Base-by-base conservation (phyloP, 1,140 invertebrate species). In the Tachypleus tridentatus region DNA sequence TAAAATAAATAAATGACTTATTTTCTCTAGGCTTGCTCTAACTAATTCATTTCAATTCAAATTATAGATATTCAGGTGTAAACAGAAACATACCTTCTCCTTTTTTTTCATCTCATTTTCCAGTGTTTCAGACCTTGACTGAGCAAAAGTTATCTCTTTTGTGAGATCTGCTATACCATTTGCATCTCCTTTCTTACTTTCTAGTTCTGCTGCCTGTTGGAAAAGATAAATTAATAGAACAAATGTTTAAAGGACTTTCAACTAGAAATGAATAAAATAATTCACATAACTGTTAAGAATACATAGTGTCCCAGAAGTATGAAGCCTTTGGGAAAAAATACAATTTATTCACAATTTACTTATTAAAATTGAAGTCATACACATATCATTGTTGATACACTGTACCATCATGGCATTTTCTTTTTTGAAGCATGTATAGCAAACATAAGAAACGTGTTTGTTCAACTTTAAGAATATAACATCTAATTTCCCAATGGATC, bases 41-140 rank as follows among this genome's bases (percentile, higher is more conserved):
- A 48, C 47, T n/a, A 11, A 47, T 8, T 4, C 62, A 64, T 6
- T 69, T 7, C 8, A n/a, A 67, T 29, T 58, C 51, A 48, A 53
- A 52, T 63, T 64, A 51, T 71, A 71, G 49, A 65, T 70, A 52
- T 60, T 58, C 6, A 68, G 60, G 11, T 66, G 66, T 11, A 69
- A 60, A 51, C 66, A 62, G 51, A 68, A 59, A 9, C 69, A 77
- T 76, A 91, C 88, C 60, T 88, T 87, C 72, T 89, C 88, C 79
- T 89, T 88, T 66, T 81, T 82, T 71, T 86, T 85, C 51, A 73
- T 67, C 74, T 90, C 87, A 11, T 82, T 80, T 74, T 91, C 88
- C 48, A 90, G 76, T 69, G 83, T 83, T 71, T 90, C 88, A 9
- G 89, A 83, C 73, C 86, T 82, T 70, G 86, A 81, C 71, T 88